Evolutionary conservation across 2,888 invertebrate genomes (phyloP).

Genomic region (Augochlorella aurata): DNA sequence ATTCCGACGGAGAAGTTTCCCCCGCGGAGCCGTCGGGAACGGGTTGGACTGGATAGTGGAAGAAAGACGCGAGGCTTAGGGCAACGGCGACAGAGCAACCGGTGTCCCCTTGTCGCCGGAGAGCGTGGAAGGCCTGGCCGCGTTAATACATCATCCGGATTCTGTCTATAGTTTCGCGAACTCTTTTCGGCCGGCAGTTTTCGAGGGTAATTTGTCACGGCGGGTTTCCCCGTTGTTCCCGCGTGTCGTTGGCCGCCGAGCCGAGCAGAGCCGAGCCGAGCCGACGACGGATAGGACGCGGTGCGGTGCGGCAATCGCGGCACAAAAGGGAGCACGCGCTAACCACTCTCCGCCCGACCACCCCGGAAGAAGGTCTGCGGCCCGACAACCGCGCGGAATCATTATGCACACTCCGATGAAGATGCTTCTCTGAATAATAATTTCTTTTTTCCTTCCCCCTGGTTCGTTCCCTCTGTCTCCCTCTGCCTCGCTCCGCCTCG

Average conservation of each 20-base stretch:
- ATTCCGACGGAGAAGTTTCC: too few species aligned
- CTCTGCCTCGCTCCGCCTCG: neutral
- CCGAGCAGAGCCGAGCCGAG: too few species aligned
- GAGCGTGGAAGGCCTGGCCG: slow-evolving; percentile 31
- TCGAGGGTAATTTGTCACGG: slow-evolving; percentile 65
- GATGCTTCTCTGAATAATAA: slow-evolving; percentile 43
- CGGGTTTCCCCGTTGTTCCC: slow-evolving; percentile 38
- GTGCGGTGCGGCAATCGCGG: slow-evolving; percentile 9
- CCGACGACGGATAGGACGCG: neutral
- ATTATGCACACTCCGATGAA: slow-evolving; percentile 49
- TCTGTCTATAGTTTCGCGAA: slow-evolving; percentile 57
- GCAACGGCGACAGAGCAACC: slow-evolving; percentile 2
- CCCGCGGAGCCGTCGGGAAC: too few species aligned
- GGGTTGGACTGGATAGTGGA: too few species aligned
- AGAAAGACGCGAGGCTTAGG: too few species aligned
- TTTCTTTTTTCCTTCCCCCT: neutral
- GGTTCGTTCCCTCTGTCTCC: neutral
- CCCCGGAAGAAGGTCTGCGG: slow-evolving; percentile 19
- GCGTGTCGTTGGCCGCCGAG: slow-evolving; percentile 20
- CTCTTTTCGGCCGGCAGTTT: slow-evolving; percentile 51
- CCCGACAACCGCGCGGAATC: slow-evolving; percentile 34
- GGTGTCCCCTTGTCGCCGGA: slow-evolving; percentile 13
- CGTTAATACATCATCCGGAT: slow-evolving; percentile 62
- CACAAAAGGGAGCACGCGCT: slow-evolving; percentile 36
- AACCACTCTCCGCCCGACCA: slow-evolving; percentile 18